Conservation (phyloP, 2,797 vertebrate genomes). For the Varecia variegata region DNA sequence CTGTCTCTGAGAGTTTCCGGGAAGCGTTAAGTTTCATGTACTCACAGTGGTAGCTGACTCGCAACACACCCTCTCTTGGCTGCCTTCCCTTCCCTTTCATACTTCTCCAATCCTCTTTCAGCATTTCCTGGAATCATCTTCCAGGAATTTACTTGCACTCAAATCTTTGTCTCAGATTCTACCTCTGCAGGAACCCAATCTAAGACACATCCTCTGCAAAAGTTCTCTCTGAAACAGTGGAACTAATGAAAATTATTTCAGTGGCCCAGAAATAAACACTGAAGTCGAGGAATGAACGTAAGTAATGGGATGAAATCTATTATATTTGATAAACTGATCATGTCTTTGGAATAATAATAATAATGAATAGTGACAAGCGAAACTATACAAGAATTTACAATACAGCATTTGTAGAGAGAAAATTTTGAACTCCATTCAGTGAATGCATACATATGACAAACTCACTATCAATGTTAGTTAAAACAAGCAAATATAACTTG, state of each 20-base stretch:
- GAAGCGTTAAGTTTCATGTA: neutral
- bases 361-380: neutral
- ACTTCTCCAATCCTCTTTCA: neutral
- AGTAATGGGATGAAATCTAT: neutral
- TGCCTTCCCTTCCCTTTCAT: neutral
- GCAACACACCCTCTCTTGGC: neutral
- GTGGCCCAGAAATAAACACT: neutral
- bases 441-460: neutral
- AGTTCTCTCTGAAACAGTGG: neutral
- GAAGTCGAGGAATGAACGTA: neutral
- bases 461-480: neutral
- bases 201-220: neutral
- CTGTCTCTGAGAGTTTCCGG: neutral
- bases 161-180: neutral
- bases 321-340: neutral
- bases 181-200: neutral
- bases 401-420: neutral
- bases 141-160: neutral
- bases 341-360: neutral
- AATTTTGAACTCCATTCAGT: neutral
- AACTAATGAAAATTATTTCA: neutral
- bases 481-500: neutral
- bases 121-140: neutral
- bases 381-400: neutral
- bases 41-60: neutral